Conservation (phyloP, 2,113 vertebrate species). For the Motacilla alba region DNA sequence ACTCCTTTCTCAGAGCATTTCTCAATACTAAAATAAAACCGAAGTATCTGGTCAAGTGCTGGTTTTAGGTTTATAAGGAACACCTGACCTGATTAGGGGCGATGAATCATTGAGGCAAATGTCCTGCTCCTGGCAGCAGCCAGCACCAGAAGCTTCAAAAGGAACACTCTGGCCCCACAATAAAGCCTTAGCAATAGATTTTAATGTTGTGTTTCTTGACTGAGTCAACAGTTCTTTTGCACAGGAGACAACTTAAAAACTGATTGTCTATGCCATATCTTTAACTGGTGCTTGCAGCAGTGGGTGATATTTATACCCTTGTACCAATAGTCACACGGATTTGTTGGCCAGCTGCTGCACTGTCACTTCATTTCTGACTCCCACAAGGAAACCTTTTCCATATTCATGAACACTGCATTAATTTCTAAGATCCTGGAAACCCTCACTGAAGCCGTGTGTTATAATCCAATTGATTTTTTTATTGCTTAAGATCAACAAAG, state of each 20-base stretch:
- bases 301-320: not conserved
- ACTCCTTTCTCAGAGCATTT: not conserved
- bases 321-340: not conserved
- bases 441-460: not conserved
- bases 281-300: not conserved
- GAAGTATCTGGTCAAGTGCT: not conserved
- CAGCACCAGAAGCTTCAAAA: not conserved
- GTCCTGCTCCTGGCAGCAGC: not conserved
- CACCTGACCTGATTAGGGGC: not conserved
- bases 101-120: not conserved
- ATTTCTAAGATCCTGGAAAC: conserved; percentile 3
- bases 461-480: conserved; percentile 10
- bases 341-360: conserved; percentile 40
- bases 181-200: not conserved
- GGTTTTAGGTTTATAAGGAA: not conserved
- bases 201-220: not conserved
- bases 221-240: not conserved
- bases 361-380: conserved; percentile 48
- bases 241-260: not conserved
- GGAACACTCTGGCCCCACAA: not conserved
- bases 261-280: not conserved
- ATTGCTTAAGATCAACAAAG: conserved; percentile 3
- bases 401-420: conserved; percentile 39
- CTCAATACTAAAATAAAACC: not conserved
- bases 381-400: conserved; percentile 35